Conservation (phyloP, 2,113 vertebrate genomes). For the Tauraco erythrolophus region DNA sequence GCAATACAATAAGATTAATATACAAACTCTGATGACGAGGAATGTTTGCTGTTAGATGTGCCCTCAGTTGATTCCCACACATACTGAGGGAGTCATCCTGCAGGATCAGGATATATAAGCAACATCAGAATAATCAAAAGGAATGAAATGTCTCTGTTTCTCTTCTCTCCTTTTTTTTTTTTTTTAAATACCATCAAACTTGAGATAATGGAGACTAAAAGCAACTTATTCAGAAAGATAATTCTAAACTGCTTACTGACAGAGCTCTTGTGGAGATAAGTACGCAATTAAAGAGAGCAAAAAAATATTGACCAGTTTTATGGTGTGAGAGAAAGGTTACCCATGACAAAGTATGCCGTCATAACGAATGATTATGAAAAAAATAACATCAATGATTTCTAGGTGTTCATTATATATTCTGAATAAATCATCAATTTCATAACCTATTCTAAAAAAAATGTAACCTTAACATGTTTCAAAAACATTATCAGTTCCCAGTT, state of each 20-base stretch:
- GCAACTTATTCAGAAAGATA: neutral
- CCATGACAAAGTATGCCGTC: neutral
- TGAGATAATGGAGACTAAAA: neutral
- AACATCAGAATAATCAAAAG: neutral
- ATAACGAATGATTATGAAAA: neutral
- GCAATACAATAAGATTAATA: neutral
- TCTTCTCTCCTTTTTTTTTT: neutral
- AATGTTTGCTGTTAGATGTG: neutral
- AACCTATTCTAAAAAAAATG: neutral
- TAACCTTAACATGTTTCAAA: neutral
- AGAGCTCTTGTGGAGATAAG: neutral
- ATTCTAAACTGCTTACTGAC: neutral
- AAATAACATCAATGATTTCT: neutral
- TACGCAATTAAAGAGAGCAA: rapidly evolving
- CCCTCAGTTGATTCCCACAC: neutral
- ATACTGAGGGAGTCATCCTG: neutral
- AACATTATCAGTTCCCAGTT: neutral
- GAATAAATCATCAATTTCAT: neutral
- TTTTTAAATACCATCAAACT: neutral
- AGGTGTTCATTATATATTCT: neutral
- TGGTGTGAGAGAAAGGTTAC: neutral
- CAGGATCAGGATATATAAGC: neutral
- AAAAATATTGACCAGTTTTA: neutral
- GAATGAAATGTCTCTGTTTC: neutral
- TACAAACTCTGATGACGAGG: neutral